Conservation (phyloP, 2,888 invertebrate species). For the Eupithecia inturbata region DNA sequence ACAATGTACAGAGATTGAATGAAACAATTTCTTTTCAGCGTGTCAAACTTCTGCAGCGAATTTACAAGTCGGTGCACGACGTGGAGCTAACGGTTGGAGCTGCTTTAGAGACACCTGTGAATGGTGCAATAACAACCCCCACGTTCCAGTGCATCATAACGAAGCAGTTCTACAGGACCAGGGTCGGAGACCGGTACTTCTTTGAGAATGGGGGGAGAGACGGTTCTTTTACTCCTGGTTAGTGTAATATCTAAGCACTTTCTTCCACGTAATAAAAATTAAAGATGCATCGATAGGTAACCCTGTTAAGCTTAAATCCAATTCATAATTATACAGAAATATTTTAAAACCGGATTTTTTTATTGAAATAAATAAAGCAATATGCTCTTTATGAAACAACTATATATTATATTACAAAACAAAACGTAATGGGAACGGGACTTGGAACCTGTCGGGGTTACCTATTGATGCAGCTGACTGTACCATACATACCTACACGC, state of each 20-base stretch:
- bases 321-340: not conserved
- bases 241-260: slow-evolving; percentile 17
- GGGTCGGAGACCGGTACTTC: slow-evolving; percentile 91
- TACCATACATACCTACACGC: not conserved
- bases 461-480: not conserved
- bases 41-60: slow-evolving; percentile 34
- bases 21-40: slow-evolving; percentile 31
- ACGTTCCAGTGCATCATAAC: slow-evolving; percentile 91
- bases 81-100: slow-evolving; percentile 91
- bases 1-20: not conserved
- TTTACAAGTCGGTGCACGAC: slow-evolving; percentile 88
- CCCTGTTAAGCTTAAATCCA: not conserved
- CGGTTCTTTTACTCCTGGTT: slow-evolving; percentile 37
- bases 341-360: not conserved
- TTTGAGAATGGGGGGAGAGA: slow-evolving; percentile 84
- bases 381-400: too few relatives aligned
- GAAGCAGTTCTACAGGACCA: slow-evolving; percentile 90
- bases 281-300: not conserved
- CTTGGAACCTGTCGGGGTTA: not conserved
- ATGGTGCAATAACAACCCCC: slow-evolving; percentile 89
- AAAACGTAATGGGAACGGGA: not conserved
- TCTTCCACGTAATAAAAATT: not conserved
- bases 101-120: slow-evolving; percentile 87
- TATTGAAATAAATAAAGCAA: too few relatives aligned
- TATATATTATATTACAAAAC: too few relatives aligned